These are phyloP conservation scores for Hippoglossus stenolepis DNA, from an alignment of 2,113 vertebrate genomes.

Conservation along the genomic window DNA sequence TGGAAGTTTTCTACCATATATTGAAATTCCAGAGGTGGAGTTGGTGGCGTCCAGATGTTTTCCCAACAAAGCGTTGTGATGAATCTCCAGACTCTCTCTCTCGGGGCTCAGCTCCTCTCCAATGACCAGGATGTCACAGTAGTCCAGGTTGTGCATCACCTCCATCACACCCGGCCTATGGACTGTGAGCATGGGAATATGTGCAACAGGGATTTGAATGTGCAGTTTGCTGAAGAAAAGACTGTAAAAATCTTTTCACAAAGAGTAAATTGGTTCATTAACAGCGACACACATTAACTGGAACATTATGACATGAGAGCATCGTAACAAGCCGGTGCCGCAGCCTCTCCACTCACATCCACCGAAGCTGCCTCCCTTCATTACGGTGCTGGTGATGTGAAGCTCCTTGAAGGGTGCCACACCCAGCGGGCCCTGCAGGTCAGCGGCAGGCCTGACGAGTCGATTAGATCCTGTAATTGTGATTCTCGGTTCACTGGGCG, in stretches of 20 bases:
- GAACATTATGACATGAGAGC: not conserved
- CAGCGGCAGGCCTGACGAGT: conserved; percentile 87
- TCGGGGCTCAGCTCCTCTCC: conserved; percentile 89
- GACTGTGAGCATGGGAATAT: conserved; percentile 69
- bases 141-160: conserved; percentile 95
- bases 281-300: not conserved
- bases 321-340: not conserved
- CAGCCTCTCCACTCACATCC: conserved; percentile 67
- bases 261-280: too few species aligned
- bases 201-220: not conserved
- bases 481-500: conserved; percentile 94
- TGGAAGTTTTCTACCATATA: conserved; percentile 86
- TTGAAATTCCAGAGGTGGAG: conserved; percentile 94
- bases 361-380: conserved; percentile 83
- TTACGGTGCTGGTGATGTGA: conserved; percentile 79
- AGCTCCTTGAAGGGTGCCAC: conserved; percentile 90
- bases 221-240: not conserved
- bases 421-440: conserved; percentile 86
- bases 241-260: too few species aligned
- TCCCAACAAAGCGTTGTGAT: conserved; percentile 85
- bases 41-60: conserved; percentile 95
- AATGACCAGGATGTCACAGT: conserved; percentile 94
- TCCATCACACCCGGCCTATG: conserved; percentile 85
- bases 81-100: conserved; percentile 90
- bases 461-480: conserved; percentile 90